Evolutionary conservation across 1,140 invertebrate genomes (phyloP).

Genomic region (Parasteatoda tepidariorum): DNA sequence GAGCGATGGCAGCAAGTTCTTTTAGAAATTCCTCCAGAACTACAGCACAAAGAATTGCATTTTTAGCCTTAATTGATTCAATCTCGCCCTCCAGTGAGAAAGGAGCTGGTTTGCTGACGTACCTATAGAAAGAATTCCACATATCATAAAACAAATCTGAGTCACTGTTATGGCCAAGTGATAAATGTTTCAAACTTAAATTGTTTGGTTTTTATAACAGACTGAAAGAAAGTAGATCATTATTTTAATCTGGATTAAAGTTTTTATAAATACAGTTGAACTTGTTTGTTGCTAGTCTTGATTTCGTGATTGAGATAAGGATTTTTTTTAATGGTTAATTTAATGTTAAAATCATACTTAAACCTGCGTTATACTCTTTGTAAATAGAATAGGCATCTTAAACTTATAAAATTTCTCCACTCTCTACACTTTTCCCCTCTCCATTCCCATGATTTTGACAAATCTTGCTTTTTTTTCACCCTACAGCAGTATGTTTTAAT

Average conservation of each 20-base stretch:
- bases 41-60: conserved; percentile 86
- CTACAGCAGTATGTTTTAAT: too few species aligned
- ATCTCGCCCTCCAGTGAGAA: conserved; percentile 64
- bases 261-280: too few species aligned
- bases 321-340: neutral
- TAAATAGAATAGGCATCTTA: neutral
- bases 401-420: neutral
- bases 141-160: too few species aligned
- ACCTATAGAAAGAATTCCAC: conserved; percentile 54
- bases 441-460: too few species aligned
- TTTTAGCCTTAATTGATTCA: conserved; percentile 68
- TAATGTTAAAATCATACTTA: neutral
- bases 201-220: too few species aligned
- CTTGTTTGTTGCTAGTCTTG: too few species aligned
- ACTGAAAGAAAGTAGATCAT: too few species aligned
- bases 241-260: too few species aligned
- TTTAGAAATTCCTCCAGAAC: conserved; percentile 93
- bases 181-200: too few species aligned
- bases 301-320: neutral
- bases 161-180: too few species aligned
- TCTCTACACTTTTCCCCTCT: neutral
- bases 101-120: conserved; percentile 51
- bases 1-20: conserved; percentile 89
- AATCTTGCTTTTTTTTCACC: too few species aligned
- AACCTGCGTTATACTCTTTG: neutral